A percentile compares a stretch with the other conserved stretches of the same genome.
phyloP scores from a whole-genome alignment of 2,797 vertebrate genomes.

The Schizopygopsis malacanthus region DNA sequence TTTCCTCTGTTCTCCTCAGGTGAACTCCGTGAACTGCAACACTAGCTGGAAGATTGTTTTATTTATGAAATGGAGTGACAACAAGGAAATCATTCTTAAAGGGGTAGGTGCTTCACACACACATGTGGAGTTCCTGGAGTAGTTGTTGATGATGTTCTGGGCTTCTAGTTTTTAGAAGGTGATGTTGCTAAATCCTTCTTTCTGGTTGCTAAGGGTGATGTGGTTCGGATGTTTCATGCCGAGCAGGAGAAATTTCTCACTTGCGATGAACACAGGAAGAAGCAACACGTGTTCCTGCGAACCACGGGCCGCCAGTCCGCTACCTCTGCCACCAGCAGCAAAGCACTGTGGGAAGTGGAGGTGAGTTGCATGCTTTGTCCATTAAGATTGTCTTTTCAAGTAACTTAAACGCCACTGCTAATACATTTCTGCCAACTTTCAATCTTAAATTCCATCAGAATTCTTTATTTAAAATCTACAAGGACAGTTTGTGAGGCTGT shows the following conservation, averaged over 20 bases:
- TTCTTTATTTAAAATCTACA: background rate
- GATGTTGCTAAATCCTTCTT: background rate
- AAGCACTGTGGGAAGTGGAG: constrained; percentile 98
- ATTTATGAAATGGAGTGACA: constrained; percentile 99
- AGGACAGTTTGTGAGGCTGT: background rate
- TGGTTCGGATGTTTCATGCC: constrained; percentile 94
- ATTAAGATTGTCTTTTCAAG: background rate
- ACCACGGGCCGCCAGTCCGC: constrained; percentile 96
- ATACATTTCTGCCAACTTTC: background rate
- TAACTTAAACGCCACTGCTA: background rate
- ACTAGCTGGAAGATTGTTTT: constrained; percentile 99
- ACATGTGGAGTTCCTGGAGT: background rate
- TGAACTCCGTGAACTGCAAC: constrained; percentile 98
- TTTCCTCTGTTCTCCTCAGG: constrained; percentile 73
- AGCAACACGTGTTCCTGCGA: constrained; percentile 94
- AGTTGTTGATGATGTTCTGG: background rate
- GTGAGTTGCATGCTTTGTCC: constrained; percentile 70
- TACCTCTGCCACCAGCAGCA: constrained; percentile 97
- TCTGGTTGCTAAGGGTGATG: constrained; percentile 84
- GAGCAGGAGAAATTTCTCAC: constrained; percentile 99
- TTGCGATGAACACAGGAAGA: constrained; percentile 95
- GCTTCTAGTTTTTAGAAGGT: background rate
- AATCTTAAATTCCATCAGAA: background rate
- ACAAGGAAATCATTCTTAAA: constrained; percentile 94
- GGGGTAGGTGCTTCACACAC: constrained; percentile 77